Base-by-base conservation (phyloP, 2,888 invertebrate genomes). In the Zaprionus lineosus region DNA sequence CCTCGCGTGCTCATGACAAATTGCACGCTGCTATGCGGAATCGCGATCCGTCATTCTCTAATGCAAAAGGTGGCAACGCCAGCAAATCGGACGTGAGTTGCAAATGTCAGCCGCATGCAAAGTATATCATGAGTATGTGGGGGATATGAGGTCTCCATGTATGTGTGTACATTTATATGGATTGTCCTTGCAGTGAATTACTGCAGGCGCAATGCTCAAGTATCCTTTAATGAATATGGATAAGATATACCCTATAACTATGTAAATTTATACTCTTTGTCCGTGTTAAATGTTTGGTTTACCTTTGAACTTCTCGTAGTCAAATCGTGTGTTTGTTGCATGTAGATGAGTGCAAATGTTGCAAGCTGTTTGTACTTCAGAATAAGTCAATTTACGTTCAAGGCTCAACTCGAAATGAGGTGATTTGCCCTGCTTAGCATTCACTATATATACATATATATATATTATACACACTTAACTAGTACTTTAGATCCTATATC, bases 341-440 rank as follows among this genome's bases (percentile, higher is more conserved):
- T n/a, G n/a, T n/a, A n/a, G n/a, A n/a, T n/a, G n/a, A n/a, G n/a
- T 6, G 33, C 39, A 51, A 41, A 34, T 21, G 19, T 29, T 41
- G 6, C 29, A 41, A 39, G 33, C 39, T 12, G 29, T 58, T 58
- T 43, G 5, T 24, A 37, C 34, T 48, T 33, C 21, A 7, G n/a
- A 41, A 46, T 46, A 12, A 26, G 61, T 68, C 68, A 64, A 64
- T 67, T 64, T 16, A 11, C 26, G 11, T 37, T 33, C 29, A 15
- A 1, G 24, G 24, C 8, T 16, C 14, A 9, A 9, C 29, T 41
- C 15, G n/a, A 2, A 4, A 34, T 19, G 11, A 21, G 37, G 19
- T 39, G 12, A n/a, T n/a, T 39, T 46, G 33, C 33, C 36, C 51
- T 68, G 33, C 19, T 39, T 66, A 47, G 52, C 43, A 43, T 43